Conservation (phyloP, 2,797 vertebrate genomes). For the Garrulus glandarius region DNA sequence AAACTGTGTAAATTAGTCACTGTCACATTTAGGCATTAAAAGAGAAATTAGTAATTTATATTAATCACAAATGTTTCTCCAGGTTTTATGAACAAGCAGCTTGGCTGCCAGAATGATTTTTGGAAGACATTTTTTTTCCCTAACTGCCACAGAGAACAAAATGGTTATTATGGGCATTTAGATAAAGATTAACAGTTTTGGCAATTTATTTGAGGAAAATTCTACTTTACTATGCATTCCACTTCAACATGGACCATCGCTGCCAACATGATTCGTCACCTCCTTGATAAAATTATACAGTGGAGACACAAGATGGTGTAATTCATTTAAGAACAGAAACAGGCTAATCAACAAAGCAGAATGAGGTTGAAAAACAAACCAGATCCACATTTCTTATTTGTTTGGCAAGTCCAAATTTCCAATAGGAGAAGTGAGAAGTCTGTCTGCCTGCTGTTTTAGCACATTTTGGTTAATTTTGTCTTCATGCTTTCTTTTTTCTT, state of each 20-base stretch:
- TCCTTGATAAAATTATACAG: constrained; percentile 80
- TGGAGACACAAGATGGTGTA: constrained; percentile 73
- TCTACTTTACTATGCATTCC: constrained; percentile 73
- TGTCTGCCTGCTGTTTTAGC: not conserved
- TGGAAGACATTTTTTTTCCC: constrained; percentile 66
- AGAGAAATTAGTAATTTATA: constrained; percentile 77
- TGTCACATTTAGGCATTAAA: constrained; percentile 72
- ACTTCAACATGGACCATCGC: constrained; percentile 60
- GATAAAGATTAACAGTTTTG: constrained; percentile 86
- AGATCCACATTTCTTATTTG: constrained; percentile 71
- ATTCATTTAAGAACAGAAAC: constrained; percentile 76
- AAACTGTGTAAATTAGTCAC: constrained; percentile 65
- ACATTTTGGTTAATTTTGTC: constrained; percentile 12
- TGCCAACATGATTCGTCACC: constrained; percentile 76
- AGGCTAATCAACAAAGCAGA: constrained; percentile 76
- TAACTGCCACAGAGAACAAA: constrained; percentile 73
- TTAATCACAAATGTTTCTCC: constrained; percentile 78
- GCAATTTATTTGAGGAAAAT: constrained; percentile 78
- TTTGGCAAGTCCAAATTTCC: constrained; percentile 60
- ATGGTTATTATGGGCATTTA: constrained; percentile 77
- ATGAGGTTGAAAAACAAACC: constrained; percentile 67
- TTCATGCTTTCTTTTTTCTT: not conserved
- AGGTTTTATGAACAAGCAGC: constrained; percentile 76
- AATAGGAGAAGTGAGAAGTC: constrained; percentile 41
- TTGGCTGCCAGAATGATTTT: constrained; percentile 75